Percentiles rank a stretch among this genome's conserved stretches.
Evolutionary conservation across 2,113 vertebrate species (phyloP).

Genomic region (Nothobranchius furzeri): DNA sequence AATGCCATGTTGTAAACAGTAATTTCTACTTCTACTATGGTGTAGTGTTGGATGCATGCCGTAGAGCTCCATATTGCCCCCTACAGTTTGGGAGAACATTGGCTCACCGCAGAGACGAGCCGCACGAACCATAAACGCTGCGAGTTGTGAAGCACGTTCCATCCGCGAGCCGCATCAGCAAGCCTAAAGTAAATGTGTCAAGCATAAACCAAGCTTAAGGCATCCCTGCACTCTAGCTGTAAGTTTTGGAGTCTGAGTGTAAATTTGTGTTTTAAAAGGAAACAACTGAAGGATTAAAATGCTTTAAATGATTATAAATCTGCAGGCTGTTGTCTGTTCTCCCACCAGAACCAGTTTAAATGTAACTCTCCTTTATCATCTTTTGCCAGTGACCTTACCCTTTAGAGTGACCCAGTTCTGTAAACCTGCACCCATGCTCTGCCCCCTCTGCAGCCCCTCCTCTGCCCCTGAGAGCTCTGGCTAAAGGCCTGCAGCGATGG

Average conservation of each 20-base stretch:
- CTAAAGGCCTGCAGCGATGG: slow-evolving; percentile 53
- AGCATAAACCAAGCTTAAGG: slow-evolving; percentile 1
- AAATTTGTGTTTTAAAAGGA: slow-evolving; percentile 9
- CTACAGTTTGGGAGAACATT: no score
- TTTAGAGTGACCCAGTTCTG: slow-evolving; percentile 35
- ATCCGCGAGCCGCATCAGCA: no score
- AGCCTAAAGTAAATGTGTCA: no score
- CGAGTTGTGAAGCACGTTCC: no score
- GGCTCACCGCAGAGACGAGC: no score
- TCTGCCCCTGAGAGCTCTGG: not conserved
- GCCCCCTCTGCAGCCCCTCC: slow-evolving; percentile 7
- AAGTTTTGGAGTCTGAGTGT: not conserved
- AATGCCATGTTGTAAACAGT: no score
- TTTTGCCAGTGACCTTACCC: slow-evolving; percentile 28
- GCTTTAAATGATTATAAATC: slow-evolving; percentile 6
- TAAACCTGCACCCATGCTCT: slow-evolving; percentile 22
- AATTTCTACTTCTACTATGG: no score
- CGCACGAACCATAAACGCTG: no score
- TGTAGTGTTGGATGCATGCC: no score
- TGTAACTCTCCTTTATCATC: slow-evolving; percentile 35
- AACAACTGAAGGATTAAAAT: slow-evolving; percentile 7
- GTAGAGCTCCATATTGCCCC: no score
- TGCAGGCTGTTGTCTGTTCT: not conserved
- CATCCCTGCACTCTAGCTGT: slow-evolving; percentile 3
- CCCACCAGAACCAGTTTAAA: slow-evolving; percentile 21